Evolutionary conservation across 2,797 vertebrate species (phyloP), one percentile per base, ranked within the genome.

Genomic region (Presbytis comata): DNA sequence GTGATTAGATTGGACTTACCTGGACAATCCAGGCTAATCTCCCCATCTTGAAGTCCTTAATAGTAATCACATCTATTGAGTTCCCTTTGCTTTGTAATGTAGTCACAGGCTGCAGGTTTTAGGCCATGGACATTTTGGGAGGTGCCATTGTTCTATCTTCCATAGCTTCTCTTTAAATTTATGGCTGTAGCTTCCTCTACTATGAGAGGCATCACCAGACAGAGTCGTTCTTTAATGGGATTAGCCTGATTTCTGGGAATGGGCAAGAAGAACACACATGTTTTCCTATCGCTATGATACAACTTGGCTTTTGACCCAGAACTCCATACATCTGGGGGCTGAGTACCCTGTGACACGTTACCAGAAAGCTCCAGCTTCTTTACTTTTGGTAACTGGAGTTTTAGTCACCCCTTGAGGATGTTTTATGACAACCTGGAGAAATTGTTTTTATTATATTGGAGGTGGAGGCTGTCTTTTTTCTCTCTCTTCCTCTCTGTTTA

Each of bases 341-440:
- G 36, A 72, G 70, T 85, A 85, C 55, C 46, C 44, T 57, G 24
- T 91, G 86, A 94, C 59, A 64, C 22, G 10, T 57, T 75, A 55
- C 5, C 41, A 57, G 88, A 88, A 97, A 97, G 50, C 61, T 91
- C 79, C 72, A 53, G 13, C 41, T 48, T 36, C 7, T 57, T 74
- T 59, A 76, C 26, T 64, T 95, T 90, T 90, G 95, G 89, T 86
- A 93, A 50, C 83, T 97, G 1, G 70, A 96, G 83, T 91, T 87
- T 74, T 22, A 91, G 30, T 97, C 50, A 93, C 30, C 39, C 41
- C 70, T 53, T 55, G 85, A 97, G 75, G 74, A 88, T 82, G 33
- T 75, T 97, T 70, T 33, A n/a, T 96, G 93, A 97, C 81, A 98
- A 93, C 89, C 70, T 84, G 22, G 76, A 95, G 83, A 89, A 97